Base-by-base conservation (phyloP, 2,888 invertebrate genomes). In the Drosophila parthenogenetica region DNA sequence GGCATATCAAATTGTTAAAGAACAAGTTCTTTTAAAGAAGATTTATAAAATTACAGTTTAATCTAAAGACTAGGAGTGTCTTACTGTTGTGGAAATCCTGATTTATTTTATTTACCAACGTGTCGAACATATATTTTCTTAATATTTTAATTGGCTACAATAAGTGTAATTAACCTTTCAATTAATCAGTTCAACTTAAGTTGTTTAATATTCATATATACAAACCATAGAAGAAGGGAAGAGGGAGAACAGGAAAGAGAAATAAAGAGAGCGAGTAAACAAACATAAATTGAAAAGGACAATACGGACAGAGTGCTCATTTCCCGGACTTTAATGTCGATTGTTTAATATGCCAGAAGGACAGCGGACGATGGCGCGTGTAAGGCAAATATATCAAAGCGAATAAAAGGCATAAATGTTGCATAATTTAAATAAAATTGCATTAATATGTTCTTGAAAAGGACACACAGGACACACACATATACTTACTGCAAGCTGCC, bases 381-480 rank as follows among this genome's bases (percentile, higher is more conserved):
- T 61, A 75, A 81, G 55, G 45, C 75, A 82, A 80, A 83, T 81
- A 77, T 85, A 82, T 85, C 70, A 82, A 66, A 43, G 45, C 50
- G 48, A 53, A 63, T 50, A 55, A 67, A 68, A 68, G 62, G 77
- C 87, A 84, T 81, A 79, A 84, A 79, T 87, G 85, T 84, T 68
- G 79, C 70, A 72, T 84, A 84, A 84, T 84, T 84, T 87, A 87
- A 87, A 84, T 84, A 81, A 87, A 84, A 84, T 87, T 87, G 82
- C 84, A 84, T 84, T 87, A 84, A 84, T 84, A 78, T 77, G 79
- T 81, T 77, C 76, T 69, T 65, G 53, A 63, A 78, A 69, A 57
- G 62, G 72, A 64, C 59, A 13, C 39, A 48, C 17, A 45, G 35
- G 32, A 66, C 54, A 59, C 39, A 57, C 39, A 54, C 14, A 55